Conservation (phyloP, 2,113 vertebrate species). For the Bos indicus region DNA sequence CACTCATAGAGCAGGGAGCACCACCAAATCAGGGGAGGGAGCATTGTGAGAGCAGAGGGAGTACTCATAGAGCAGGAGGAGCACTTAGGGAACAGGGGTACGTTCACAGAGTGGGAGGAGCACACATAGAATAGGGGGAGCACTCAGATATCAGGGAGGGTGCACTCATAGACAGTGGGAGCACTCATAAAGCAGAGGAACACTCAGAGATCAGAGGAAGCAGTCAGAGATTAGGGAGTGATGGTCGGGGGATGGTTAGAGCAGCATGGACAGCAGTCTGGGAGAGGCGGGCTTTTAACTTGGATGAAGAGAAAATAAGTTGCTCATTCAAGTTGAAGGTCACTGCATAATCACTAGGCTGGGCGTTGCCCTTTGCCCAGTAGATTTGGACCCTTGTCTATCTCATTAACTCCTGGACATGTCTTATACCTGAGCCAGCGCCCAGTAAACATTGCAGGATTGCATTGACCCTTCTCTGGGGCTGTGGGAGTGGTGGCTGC, state of each 20-base stretch:
- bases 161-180: not conserved
- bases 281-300: not conserved
- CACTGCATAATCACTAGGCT: not conserved
- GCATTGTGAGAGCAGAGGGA: not conserved
- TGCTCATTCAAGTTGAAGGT: not conserved
- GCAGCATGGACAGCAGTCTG: not conserved
- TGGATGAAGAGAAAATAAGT: not conserved
- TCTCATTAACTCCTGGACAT: not conserved
- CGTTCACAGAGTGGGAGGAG: not conserved
- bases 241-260: not conserved
- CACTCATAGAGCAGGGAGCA: not conserved
- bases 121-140: not conserved
- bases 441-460: fast-evolving
- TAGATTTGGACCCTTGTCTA: not conserved
- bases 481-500: not conserved
- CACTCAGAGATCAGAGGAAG: not conserved
- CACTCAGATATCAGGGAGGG: not conserved
- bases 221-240: not conserved
- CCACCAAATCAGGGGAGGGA: not conserved
- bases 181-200: not conserved
- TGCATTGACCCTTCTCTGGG: not conserved
- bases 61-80: not conserved
- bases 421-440: fast-evolving
- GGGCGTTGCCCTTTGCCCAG: not conserved
- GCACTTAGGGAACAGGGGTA: not conserved